Evolutionary conservation across 2,113 vertebrate genomes (phyloP).

Genomic region (Lucifuga dentata): DNA sequence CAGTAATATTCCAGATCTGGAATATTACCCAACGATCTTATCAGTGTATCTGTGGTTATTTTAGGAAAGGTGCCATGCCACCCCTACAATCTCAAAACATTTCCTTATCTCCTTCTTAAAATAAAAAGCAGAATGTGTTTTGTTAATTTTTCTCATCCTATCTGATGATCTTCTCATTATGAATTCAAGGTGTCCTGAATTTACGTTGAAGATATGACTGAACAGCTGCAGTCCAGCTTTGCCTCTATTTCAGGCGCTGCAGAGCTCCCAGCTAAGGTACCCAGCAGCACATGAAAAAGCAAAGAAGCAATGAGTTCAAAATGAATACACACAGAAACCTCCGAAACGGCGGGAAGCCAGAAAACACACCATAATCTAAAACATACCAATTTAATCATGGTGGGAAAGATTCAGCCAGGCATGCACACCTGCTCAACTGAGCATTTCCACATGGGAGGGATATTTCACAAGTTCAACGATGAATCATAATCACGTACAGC

Average conservation of each 20-base stretch:
- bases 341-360: slow-evolving; percentile 61
- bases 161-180: slow-evolving; percentile 57
- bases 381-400: slow-evolving; percentile 70
- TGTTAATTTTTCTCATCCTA: slow-evolving; percentile 8
- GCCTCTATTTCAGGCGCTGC: slow-evolving; percentile 38
- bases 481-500: slow-evolving; percentile 63
- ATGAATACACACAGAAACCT: slow-evolving; percentile 62
- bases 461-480: slow-evolving; percentile 52
- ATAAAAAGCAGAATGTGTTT: slow-evolving; percentile 33
- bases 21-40: slow-evolving; percentile 14
- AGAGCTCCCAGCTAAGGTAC: slow-evolving; percentile 52
- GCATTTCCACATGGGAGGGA: slow-evolving; percentile 52
- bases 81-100: slow-evolving; percentile 35
- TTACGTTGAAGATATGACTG: slow-evolving; percentile 41
- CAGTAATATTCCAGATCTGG: no score
- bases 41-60: slow-evolving; percentile 32
- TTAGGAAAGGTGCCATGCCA: slow-evolving; percentile 1
- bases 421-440: slow-evolving; percentile 72
- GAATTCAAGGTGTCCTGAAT: slow-evolving; percentile 58
- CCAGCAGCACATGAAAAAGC: slow-evolving; percentile 61
- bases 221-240: slow-evolving; percentile 68
- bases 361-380: slow-evolving; percentile 76
- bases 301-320: slow-evolving; percentile 55
- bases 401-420: slow-evolving; percentile 57
- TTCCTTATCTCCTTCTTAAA: slow-evolving; percentile 18